These are phyloP conservation scores for Acanthosepion pharaonis DNA, from an alignment of 2,888 invertebrate species.

Conservation along the genomic window DNA sequence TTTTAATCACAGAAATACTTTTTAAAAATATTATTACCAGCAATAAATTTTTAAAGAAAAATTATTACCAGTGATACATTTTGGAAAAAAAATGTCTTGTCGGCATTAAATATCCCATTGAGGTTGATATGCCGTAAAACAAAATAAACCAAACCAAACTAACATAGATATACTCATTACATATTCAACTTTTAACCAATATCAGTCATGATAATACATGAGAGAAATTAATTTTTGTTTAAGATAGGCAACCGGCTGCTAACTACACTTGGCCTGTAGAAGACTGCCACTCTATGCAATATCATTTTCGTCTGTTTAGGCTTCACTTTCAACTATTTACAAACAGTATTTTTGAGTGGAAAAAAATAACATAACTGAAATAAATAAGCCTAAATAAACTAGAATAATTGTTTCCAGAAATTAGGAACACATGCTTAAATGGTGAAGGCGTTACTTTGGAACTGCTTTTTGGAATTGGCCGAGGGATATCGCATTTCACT, in stretches of 20 bases:
- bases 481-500: neutral
- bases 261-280: neutral
- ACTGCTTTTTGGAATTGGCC: neutral
- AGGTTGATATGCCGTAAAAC: too few species aligned
- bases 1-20: too few species aligned
- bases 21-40: too few species aligned
- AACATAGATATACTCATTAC: too few species aligned
- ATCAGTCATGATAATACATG: too few species aligned
- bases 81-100: too few species aligned
- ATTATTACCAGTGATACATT: too few species aligned
- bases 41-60: too few species aligned
- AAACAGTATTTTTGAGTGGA: neutral
- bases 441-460: neutral
- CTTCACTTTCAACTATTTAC: neutral
- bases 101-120: too few species aligned
- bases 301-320: neutral
- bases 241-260: neutral
- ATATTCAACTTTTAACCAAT: too few species aligned
- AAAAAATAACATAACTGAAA: neutral
- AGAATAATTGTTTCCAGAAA: slow-evolving; percentile 21
- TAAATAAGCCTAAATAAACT: neutral
- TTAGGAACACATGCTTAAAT: neutral
- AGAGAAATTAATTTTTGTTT: neutral
- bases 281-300: neutral
- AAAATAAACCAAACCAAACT: too few species aligned